Evolutionary conservation across 2,888 invertebrate genomes (phyloP).

Genomic region (Glomeris marginata): DNA sequence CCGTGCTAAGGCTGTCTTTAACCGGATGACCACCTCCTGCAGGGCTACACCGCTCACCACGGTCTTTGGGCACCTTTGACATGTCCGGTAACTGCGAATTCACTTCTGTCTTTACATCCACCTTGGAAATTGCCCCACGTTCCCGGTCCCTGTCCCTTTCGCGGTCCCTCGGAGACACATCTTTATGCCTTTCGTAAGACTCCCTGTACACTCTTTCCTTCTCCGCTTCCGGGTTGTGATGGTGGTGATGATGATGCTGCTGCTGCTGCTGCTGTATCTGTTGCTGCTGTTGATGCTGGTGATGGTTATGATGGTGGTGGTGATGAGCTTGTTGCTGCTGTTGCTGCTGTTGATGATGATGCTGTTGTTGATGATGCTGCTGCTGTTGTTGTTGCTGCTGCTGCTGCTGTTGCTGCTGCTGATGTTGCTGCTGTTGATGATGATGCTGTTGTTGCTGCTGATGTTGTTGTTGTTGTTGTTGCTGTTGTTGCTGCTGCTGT

Average conservation of each 20-base stretch:
- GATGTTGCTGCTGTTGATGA: slow-evolving; percentile 19
- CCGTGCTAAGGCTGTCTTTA: slow-evolving; percentile 7
- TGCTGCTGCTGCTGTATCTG: slow-evolving; percentile 14
- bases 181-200: slow-evolving; percentile 13
- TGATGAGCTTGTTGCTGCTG: slow-evolving; percentile 21
- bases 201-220: slow-evolving; percentile 16
- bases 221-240: slow-evolving; percentile 1
- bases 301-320: slow-evolving; percentile 18
- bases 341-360: slow-evolving; percentile 26
- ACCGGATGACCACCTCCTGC: background rate
- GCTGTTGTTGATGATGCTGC: slow-evolving; percentile 31
- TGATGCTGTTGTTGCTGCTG: slow-evolving; percentile 13
- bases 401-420: slow-evolving; percentile 21
- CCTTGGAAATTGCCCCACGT: background rate
- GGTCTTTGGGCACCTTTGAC: background rate
- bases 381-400: slow-evolving; percentile 27
- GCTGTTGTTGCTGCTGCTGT: slow-evolving; percentile 9
- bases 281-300: slow-evolving; percentile 16
- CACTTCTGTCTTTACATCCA: too few species aligned
- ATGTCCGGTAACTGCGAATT: too few species aligned
- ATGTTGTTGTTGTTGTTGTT: slow-evolving; percentile 7
- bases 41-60: background rate
- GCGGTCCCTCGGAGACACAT: slow-evolving; percentile 1
- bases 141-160: background rate
- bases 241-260: slow-evolving; percentile 14